Base-by-base conservation (phyloP, 1,140 invertebrate genomes). In the Scylla paramamosain region DNA sequence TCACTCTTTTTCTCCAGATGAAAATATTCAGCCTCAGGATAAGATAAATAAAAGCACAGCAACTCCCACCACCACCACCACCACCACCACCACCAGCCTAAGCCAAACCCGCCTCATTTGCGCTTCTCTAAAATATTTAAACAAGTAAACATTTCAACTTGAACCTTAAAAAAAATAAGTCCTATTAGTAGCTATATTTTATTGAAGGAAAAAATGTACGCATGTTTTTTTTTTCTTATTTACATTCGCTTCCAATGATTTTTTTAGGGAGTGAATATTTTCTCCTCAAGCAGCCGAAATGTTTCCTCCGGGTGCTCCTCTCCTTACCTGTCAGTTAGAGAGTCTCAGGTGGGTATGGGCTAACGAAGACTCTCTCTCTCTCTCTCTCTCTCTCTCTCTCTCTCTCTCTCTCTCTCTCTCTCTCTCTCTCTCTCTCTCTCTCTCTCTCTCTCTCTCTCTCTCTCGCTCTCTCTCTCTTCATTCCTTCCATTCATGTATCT, bases 311-410 rank as follows among this genome's bases (percentile, higher is more conserved):
- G 6, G 67, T 77, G 67, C 1, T n/a, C 20, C 20, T n/a, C n/a
- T n/a, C 67, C n/a, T n/a, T n/a, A 77, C 67, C 67, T 77, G 67
- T n/a, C 67, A 77, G 67, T 20, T 25, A 77, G 67, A 77, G 67
- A 3, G 12, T 77, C 67, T 77, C 67, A 77, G 67, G 67, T 77
- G 67, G 12, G 67, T 25, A 20, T 32, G 29, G 31, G 31, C 31
- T 87, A 39, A 87, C 31, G 31, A 39, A 32, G 28, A 91, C 48
- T 89, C 87, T 89, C 87, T 89, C 87, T 89, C 87, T 89, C 87
- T 89, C 87, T 89, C 87, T 89, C 45, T 89, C 87, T 89, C 45
- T 89, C 87, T 14, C 87, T 89, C 45, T 89, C 45, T 89, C 87
- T 89, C 87, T 32, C n/a, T 45, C 32, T 39, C 87, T 89, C 45